Evolutionary conservation across 2,113 vertebrate genomes (phyloP).

Genomic region (Asarcornis scutulata): DNA sequence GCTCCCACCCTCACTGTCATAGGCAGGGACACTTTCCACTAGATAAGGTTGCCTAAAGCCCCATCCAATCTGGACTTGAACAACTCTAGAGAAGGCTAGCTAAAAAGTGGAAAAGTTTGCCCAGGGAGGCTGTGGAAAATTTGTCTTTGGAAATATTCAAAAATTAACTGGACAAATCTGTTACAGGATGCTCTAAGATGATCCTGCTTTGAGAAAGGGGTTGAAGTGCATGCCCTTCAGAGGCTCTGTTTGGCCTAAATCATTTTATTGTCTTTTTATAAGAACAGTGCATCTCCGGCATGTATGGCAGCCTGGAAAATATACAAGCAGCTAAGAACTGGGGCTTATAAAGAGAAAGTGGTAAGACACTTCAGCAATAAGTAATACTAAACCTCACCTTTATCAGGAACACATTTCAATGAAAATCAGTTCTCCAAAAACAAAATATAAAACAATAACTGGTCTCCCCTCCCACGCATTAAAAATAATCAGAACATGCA

Average conservation of each 20-base stretch:
- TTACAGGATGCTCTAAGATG: neutral
- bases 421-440: neutral
- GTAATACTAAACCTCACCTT: neutral
- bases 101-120: neutral
- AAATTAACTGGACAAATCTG: neutral
- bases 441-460: neutral
- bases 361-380: neutral
- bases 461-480: neutral
- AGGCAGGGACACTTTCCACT: neutral
- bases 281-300: neutral
- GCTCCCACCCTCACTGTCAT: too few species aligned
- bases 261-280: neutral
- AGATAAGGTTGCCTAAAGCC: neutral
- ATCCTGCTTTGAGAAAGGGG: neutral
- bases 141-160: neutral
- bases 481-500: neutral
- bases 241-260: neutral
- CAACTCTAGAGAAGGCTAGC: neutral
- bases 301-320: neutral
- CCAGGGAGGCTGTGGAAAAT: neutral
- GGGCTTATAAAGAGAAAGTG: neutral
- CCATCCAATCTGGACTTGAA: neutral
- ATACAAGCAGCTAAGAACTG: neutral
- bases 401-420: neutral
- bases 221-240: neutral